phyloP scores from a whole-genome alignment of 2,113 vertebrate genomes.

The Strix uralensis region DNA sequence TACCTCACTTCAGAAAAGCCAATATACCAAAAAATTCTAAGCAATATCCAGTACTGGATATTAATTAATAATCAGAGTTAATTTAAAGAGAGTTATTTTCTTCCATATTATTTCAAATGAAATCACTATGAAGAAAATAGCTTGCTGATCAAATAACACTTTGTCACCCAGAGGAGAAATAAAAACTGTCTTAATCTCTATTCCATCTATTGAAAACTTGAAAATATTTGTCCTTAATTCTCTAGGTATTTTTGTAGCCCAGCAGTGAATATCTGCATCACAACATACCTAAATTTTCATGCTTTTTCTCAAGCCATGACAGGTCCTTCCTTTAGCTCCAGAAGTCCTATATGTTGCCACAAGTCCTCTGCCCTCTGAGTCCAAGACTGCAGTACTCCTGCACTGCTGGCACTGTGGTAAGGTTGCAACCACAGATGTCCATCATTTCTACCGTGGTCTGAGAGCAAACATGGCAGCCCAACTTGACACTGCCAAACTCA shows the following conservation, averaged over 20 bases:
- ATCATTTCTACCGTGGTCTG: not conserved
- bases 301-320: not conserved
- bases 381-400: not conserved
- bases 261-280: not conserved
- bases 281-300: not conserved
- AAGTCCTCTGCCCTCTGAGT: not conserved
- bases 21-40: not conserved
- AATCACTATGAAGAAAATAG: not conserved
- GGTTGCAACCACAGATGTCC: not conserved
- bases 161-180: not conserved
- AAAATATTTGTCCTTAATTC: not conserved
- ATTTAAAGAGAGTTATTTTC: not conserved
- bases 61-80: not conserved
- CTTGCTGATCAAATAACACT: not conserved
- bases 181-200: not conserved
- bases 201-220: not conserved
- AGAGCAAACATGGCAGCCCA: not conserved
- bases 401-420: not conserved
- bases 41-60: not conserved
- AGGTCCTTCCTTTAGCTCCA: not conserved
- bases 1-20: not conserved
- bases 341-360: not conserved
- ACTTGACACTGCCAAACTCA: not conserved
- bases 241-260: not conserved
- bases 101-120: not conserved